Evolutionary conservation across 2,797 vertebrate genomes (phyloP).

Genomic region (Sebastes hopkinsi): DNA sequence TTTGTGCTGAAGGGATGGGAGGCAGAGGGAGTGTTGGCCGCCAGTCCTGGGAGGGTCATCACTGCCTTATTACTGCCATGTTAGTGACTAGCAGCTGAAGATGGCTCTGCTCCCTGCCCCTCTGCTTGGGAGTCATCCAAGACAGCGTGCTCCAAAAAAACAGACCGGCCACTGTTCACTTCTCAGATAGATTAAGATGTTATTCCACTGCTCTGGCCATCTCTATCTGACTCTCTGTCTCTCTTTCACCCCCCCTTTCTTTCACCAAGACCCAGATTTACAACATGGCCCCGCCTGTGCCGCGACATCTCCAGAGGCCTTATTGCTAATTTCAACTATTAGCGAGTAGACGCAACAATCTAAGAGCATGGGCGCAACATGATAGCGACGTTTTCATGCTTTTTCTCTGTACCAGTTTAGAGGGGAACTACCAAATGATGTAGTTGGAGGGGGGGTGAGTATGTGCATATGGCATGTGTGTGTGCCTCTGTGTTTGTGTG

Average conservation of each 20-base stretch:
- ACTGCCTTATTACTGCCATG: constrained; percentile 80
- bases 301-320: constrained; percentile 49
- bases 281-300: constrained; percentile 47
- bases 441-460: not conserved
- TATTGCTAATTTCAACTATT: constrained; percentile 62
- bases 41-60: constrained; percentile 75
- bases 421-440: constrained; percentile 37
- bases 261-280: constrained; percentile 37
- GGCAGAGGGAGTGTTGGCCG: constrained; percentile 65
- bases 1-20: constrained; percentile 53
- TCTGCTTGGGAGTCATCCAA: constrained; percentile 80
- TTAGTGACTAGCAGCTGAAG: constrained; percentile 79
- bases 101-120: constrained; percentile 77
- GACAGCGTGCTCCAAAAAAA: constrained; percentile 79
- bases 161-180: constrained; percentile 78
- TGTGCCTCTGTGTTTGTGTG: constrained; percentile 46
- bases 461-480: not conserved
- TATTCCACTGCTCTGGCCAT: constrained; percentile 71
- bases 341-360: constrained; percentile 59
- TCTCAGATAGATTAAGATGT: constrained; percentile 77
- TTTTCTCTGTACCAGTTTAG: constrained; percentile 34
- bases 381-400: constrained; percentile 47
- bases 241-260: not conserved
- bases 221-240: constrained; percentile 49
- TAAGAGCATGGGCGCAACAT: constrained; percentile 50